Percentiles rank a stretch among this genome's conserved stretches.
These are phyloP conservation scores for Ovibos moschatus DNA, from an alignment of 2,113 vertebrate species.

Conservation along the genomic window DNA sequence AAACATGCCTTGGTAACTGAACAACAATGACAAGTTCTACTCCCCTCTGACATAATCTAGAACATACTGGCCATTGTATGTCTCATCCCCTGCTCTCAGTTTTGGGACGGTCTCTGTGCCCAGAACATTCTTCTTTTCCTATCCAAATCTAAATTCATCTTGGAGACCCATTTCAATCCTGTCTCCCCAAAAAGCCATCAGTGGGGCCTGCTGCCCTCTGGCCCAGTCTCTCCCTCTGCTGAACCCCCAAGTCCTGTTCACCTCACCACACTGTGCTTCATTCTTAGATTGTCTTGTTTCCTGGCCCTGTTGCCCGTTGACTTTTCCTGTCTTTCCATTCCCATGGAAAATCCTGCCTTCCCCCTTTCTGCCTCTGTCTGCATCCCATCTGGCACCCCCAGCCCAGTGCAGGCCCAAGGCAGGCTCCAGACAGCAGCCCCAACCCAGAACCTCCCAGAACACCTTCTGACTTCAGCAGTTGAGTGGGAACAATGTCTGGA, in stretches of 20 bases:
- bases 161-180: not conserved
- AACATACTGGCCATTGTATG: fast-evolving
- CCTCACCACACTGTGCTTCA: fast-evolving
- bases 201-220: not conserved
- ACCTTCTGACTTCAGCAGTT: not conserved
- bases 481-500: not conserved
- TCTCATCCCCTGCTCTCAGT: not conserved
- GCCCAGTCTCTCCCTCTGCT: not conserved
- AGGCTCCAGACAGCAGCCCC: not conserved
- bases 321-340: not conserved
- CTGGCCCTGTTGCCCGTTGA: fast-evolving
- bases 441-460: not conserved
- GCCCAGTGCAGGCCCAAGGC: not conserved
- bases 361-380: not conserved
- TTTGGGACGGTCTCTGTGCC: fast-evolving
- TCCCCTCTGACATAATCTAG: fast-evolving
- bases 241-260: not conserved
- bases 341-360: fast-evolving
- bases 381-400: not conserved
- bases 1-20: not conserved
- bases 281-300: not conserved
- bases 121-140: not conserved
- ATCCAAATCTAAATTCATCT: not conserved
- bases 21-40: not conserved
- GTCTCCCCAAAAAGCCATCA: not conserved